Conservation (phyloP, 2,113 vertebrate species). For the Nerophis lumbriciformis region DNA sequence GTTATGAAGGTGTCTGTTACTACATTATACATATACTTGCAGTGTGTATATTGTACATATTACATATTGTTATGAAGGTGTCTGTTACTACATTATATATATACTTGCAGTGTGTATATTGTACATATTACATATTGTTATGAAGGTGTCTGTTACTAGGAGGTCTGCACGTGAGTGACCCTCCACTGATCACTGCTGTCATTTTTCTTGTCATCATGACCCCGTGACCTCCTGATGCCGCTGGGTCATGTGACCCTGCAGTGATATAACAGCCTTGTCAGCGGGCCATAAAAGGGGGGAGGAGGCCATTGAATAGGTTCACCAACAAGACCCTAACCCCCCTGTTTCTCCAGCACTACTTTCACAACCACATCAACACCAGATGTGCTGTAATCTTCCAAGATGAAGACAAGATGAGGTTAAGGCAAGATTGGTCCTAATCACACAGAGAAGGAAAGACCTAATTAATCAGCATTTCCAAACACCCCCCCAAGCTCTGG, state of each 20-base stretch:
- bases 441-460: conserved; percentile 41
- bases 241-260: conserved; percentile 18
- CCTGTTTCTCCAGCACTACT: not conserved
- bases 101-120: no score
- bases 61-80: no score
- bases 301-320: conserved; percentile 1
- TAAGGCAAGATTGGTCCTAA: conserved; percentile 58
- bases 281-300: conserved; percentile 9
- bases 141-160: conserved; percentile 30
- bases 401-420: conserved; percentile 41
- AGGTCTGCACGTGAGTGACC: conserved; percentile 21
- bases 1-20: no score
- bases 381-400: conserved; percentile 54
- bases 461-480: no score
- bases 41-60: no score
- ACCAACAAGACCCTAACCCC: conserved; percentile 35
- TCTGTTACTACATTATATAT: no score
- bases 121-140: no score
- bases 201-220: conserved; percentile 41
- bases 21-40: no score
- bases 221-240: conserved; percentile 21
- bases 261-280: conserved; percentile 4
- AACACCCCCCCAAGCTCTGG: no score
- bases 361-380: conserved; percentile 39
- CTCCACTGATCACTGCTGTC: conserved; percentile 23